phyloP scores from a whole-genome alignment of 2,797 vertebrate species.

The Micromesistius poutassou region DNA sequence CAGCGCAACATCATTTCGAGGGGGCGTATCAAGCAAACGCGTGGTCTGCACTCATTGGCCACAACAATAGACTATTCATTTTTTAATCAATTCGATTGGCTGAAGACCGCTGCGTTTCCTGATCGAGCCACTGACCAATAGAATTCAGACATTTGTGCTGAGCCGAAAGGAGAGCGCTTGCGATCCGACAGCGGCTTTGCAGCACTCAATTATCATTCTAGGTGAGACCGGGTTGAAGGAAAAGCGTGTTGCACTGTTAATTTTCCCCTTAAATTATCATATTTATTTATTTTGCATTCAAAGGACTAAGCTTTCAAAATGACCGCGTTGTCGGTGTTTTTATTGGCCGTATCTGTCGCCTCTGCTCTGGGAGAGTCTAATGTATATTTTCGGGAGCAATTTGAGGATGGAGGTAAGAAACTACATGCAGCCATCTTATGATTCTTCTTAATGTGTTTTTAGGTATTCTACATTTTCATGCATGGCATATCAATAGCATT shows the following conservation, averaged over 20 bases:
- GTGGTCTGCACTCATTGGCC: constrained; percentile 72
- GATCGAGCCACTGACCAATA: constrained; percentile 64
- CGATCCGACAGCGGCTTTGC: not conserved
- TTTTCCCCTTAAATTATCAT: constrained; percentile 32
- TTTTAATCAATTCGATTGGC: constrained; percentile 52
- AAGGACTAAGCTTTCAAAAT: constrained; percentile 43
- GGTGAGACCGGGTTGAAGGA: not conserved
- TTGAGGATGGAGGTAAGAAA: constrained; percentile 81
- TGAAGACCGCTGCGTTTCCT: constrained; percentile 9
- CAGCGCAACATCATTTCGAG: constrained; percentile 30
- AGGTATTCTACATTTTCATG: not conserved
- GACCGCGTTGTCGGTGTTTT: constrained; percentile 66
- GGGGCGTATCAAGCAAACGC: constrained; percentile 52
- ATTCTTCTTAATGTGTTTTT: not conserved
- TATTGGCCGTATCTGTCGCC: constrained; percentile 64
- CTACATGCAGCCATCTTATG: not conserved
- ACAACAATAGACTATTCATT: not conserved
- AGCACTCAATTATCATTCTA: constrained; percentile 2
- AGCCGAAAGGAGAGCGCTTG: constrained; percentile 67
- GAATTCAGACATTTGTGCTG: constrained; percentile 78
- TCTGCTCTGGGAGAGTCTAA: constrained; percentile 67
- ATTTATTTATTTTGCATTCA: not conserved
- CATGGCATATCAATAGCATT: not conserved
- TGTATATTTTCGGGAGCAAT: constrained; percentile 81
- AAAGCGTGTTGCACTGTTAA: not conserved